A percentile compares a stretch with the other conserved stretches of the same genome.
These are phyloP conservation scores for Tachysurus fulvidraco DNA, from an alignment of 2,113 vertebrate species.

Conservation along the genomic window DNA sequence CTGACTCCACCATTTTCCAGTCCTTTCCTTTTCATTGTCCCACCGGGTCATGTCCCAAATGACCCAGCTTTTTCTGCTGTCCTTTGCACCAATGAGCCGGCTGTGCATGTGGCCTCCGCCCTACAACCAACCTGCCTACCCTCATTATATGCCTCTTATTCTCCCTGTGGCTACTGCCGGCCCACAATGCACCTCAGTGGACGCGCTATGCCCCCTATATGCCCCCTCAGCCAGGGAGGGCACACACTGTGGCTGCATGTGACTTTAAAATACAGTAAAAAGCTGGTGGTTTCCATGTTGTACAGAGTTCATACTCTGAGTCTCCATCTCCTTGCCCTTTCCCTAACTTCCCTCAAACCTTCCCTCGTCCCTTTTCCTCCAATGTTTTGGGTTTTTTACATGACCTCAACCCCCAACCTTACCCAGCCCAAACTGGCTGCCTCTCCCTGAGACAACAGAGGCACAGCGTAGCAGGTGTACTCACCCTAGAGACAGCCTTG, in stretches of 20 bases:
- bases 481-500: constrained; percentile 95
- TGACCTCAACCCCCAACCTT: constrained; percentile 60
- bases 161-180: constrained; percentile 57
- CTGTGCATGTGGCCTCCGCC: constrained; percentile 85
- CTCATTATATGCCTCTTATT: constrained; percentile 40
- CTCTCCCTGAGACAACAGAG: constrained; percentile 92
- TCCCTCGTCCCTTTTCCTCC: constrained; percentile 19
- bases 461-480: constrained; percentile 97
- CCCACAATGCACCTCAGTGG: constrained; percentile 83
- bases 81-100: constrained; percentile 68
- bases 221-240: constrained; percentile 46
- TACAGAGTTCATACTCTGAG: constrained; percentile 91
- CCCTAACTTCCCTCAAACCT: constrained; percentile 44
- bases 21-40: constrained; percentile 40
- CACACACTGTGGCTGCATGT: constrained; percentile 91
- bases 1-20: constrained; percentile 38
- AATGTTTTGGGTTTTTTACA: constrained; percentile 38
- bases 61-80: constrained; percentile 58
- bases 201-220: constrained; percentile 60
- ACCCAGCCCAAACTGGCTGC: constrained; percentile 88
- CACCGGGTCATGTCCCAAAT: constrained; percentile 50
- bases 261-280: constrained; percentile 68
- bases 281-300: constrained; percentile 88
- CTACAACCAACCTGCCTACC: constrained; percentile 33
- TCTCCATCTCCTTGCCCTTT: constrained; percentile 86